Percentiles rank a stretch among this genome's conserved stretches.
phyloP scores from a whole-genome alignment of 1,140 invertebrate genomes.

The Popillia japonica region DNA sequence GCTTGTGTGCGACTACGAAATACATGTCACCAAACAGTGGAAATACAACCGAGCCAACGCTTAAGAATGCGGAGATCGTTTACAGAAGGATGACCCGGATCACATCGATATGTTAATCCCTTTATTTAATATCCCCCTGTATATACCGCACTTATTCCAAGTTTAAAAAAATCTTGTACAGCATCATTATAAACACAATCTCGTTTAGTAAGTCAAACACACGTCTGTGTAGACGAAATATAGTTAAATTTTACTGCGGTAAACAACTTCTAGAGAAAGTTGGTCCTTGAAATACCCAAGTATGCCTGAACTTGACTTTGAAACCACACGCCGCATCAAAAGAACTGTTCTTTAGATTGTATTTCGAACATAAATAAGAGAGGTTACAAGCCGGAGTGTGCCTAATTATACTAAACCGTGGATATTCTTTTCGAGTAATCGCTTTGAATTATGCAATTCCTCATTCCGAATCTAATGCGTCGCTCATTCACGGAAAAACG shows the following conservation, averaged over 20 bases:
- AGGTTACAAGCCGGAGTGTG: neutral
- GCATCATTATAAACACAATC: neutral
- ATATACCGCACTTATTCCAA: neutral
- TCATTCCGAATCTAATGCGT: too few species aligned
- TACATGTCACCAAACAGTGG: neutral
- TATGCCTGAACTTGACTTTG: constrained; percentile 1
- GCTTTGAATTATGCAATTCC: neutral
- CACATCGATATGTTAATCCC: neutral
- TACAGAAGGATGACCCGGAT: neutral
- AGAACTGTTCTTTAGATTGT: neutral
- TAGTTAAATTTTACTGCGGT: neutral
- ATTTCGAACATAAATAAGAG: neutral
- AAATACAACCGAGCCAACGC: neutral
- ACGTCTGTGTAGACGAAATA: neutral
- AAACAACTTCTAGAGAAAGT: neutral
- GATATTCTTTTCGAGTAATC: neutral
- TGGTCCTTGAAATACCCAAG: constrained; percentile 2
- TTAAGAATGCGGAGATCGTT: neutral
- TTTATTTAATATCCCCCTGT: neutral
- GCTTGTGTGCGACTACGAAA: neutral
- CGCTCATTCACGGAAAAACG: too few species aligned
- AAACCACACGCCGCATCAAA: neutral
- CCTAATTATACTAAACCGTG: neutral
- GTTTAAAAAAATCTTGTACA: neutral
- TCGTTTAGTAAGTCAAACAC: neutral